Evolutionary conservation across 1,140 invertebrate genomes (phyloP).

Genomic region (Antheraea pernyi): DNA sequence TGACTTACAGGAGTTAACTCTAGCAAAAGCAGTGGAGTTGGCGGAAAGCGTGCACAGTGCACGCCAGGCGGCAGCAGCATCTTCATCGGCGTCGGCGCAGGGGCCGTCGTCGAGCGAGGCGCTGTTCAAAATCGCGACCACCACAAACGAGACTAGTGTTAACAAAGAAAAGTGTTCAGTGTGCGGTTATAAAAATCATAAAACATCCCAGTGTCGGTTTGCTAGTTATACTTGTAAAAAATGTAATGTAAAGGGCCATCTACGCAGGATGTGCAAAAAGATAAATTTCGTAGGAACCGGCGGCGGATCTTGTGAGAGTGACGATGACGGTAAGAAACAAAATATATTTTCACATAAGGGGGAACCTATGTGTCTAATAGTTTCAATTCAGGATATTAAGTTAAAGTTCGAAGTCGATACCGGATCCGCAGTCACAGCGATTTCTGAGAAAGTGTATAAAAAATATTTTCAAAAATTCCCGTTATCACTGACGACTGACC

Average conservation of each 20-base stretch:
- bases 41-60: conserved; percentile 32
- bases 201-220: conserved; percentile 40
- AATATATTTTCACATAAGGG: conserved; percentile 21
- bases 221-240: conserved; percentile 34
- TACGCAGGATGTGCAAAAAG: conserved; percentile 25
- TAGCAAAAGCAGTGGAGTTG: conserved; percentile 32
- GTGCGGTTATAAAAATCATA: conserved; percentile 27
- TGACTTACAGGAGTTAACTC: conserved; percentile 19
- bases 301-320: conserved; percentile 15
- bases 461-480: conserved; percentile 19
- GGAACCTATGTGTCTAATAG: conserved; percentile 18
- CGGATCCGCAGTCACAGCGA: conserved; percentile 29
- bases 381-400: conserved; percentile 5
- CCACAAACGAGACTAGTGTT: background rate
- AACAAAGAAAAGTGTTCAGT: conserved; percentile 23
- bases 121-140: conserved; percentile 4
- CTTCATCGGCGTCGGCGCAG: background rate
- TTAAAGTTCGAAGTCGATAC: conserved; percentile 31
- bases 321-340: conserved; percentile 29
- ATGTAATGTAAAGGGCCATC: conserved; percentile 28
- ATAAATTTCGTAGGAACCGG: conserved; percentile 15
- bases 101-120: background rate
- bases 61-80: conserved; percentile 15
- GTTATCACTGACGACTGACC: conserved; percentile 21
- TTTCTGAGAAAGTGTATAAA: conserved; percentile 23